These are phyloP conservation scores for Drosophila nasuta DNA, from an alignment of 1,140 invertebrate genomes.

Conservation along the genomic window DNA sequence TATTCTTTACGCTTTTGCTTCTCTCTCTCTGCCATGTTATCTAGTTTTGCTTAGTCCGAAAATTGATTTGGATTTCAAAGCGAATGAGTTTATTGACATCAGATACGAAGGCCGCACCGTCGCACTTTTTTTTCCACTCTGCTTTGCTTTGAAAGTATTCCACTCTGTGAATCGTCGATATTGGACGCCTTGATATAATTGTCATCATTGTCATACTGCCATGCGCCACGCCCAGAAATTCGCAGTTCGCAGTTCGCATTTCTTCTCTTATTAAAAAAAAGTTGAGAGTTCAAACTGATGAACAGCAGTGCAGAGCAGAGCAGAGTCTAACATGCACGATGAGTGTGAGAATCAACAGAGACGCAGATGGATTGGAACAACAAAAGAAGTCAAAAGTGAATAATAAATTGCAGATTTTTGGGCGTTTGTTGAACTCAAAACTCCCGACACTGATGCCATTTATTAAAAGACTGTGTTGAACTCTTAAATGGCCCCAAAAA, in stretches of 20 bases:
- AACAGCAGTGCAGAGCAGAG: slow-evolving; percentile 3
- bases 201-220: slow-evolving; percentile 35
- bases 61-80: slow-evolving; percentile 74
- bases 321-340: not conserved
- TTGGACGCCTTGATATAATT: slow-evolving; percentile 59
- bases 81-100: slow-evolving; percentile 76
- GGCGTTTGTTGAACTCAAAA: slow-evolving; percentile 48
- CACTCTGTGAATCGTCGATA: slow-evolving; percentile 46
- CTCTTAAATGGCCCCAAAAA: slow-evolving; percentile 36
- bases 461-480: slow-evolving; percentile 30
- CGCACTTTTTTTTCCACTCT: slow-evolving; percentile 32
- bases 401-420: slow-evolving; percentile 56
- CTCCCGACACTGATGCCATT: slow-evolving; percentile 16
- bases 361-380: slow-evolving; percentile 31
- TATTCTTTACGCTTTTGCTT: not conserved
- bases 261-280: slow-evolving; percentile 64
- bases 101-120: slow-evolving; percentile 50
- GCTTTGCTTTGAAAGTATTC: slow-evolving; percentile 61
- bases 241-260: slow-evolving; percentile 20
- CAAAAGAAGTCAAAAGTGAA: slow-evolving; percentile 39
- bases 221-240: slow-evolving; percentile 30
- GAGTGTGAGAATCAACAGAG: slow-evolving; percentile 53
- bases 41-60: slow-evolving; percentile 45
- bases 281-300: slow-evolving; percentile 71
- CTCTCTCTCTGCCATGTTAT: slow-evolving; percentile 13